phyloP scores from a whole-genome alignment of 1,140 invertebrate genomes.

The Neuroterus valhalla region DNA sequence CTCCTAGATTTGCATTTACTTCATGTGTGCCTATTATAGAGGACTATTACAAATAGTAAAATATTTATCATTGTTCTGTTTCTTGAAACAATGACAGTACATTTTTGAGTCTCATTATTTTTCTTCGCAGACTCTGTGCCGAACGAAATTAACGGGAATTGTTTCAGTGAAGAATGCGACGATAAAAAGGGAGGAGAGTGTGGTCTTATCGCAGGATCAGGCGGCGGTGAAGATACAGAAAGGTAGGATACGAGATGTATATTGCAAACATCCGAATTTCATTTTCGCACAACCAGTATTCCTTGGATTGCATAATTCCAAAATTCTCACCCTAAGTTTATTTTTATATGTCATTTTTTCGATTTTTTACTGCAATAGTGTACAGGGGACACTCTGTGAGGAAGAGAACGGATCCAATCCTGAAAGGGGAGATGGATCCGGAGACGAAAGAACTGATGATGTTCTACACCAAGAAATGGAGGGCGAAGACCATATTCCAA shows the following conservation, averaged over 20 bases:
- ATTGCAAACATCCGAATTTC: neutral
- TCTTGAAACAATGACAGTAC: neutral
- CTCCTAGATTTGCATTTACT: too few species aligned
- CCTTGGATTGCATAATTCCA: conserved; percentile 1
- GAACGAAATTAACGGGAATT: conserved; percentile 63
- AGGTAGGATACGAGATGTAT: conserved; percentile 73
- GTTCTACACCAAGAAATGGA: conserved; percentile 86
- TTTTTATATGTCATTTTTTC: neutral
- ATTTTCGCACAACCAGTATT: conserved; percentile 37
- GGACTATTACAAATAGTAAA: neutral
- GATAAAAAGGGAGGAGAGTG: conserved; percentile 49
- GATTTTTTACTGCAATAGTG: conserved; percentile 71
- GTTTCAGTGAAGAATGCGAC: conserved; percentile 71
- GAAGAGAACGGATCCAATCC: conserved; percentile 79
- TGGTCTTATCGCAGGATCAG: conserved; percentile 76
- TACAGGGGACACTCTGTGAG: conserved; percentile 82
- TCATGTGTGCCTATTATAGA: too few species aligned
- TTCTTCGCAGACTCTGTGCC: conserved; percentile 33
- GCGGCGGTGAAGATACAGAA: conserved; percentile 84
- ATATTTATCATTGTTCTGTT: neutral
- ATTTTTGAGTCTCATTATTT: conserved; percentile 52
- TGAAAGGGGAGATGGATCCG: conserved; percentile 79
- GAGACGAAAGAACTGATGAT: conserved; percentile 83
- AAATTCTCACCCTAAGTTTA: neutral
- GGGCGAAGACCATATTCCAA: conserved; percentile 86